Evolutionary conservation across 1,140 invertebrate species (phyloP), one percentile per base, ranked within the genome.

Genomic region (Ostrea edulis): DNA sequence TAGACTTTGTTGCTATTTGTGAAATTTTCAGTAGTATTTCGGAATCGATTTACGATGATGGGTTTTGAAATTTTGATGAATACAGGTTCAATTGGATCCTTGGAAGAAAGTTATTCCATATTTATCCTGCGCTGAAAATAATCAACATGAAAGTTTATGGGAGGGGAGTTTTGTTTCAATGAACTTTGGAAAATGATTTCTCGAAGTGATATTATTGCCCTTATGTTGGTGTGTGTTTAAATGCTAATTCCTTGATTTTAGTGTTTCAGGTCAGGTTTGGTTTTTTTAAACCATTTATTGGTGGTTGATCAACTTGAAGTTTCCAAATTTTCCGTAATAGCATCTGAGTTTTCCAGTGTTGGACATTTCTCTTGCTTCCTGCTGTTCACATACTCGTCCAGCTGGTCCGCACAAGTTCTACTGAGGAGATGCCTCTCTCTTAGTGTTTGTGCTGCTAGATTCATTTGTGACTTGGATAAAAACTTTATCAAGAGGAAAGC

Each of bases 1-100:
- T 29, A 44, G 68, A 77, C 68, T 11, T 71, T 71, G 68, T 77
- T 77, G 68, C 22, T 35, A n/a, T 20, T 62, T 62, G 55, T 62
- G 55, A 62, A 62, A 62, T 20, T 62, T 62, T 62, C 17, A n/a
- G n/a, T 62, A 17, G n/a, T 17, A n/a, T 62, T 5, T n/a, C 14
- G 0, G 17, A 17, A 62, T 62, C n/a, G 20, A 62, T 62, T 62
- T 20, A 20, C 3, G 20, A 20, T 62, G 17, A 55, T 55, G 54
- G 9, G 54, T 55, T 8, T 44, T 44, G 35, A 44, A 55, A 20
- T 62, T 62, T 62, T 62, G 17, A n/a, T 20, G n/a, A n/a, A 62
- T 62, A 62, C n/a, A 62, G 55, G 55, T 62, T 62, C 14, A 0
- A 44, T 1, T 44, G 35, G 35, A 5, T n/a, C 17, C 55, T 62